These are phyloP conservation scores for Eupeodes luniger DNA, from an alignment of 2,888 invertebrate species.

Conservation along the genomic window DNA sequence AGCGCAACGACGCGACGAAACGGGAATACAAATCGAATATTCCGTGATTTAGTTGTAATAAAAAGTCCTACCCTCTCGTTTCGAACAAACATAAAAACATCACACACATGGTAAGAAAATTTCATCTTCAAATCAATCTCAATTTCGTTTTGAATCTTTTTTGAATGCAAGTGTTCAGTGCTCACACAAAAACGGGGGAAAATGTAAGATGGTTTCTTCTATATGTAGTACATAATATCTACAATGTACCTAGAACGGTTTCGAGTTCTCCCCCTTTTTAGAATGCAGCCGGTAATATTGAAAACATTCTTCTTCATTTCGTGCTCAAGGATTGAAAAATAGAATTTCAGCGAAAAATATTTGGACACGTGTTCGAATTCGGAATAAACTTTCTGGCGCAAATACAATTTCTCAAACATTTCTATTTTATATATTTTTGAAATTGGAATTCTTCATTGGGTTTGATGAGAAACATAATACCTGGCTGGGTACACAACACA, in stretches of 20 bases:
- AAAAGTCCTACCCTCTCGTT: conserved; percentile 32
- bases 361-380: conserved; percentile 75
- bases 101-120: conserved; percentile 65
- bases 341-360: conserved; percentile 65
- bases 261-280: conserved; percentile 56
- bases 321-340: conserved; percentile 71
- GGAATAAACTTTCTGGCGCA: conserved; percentile 51
- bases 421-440: conserved; percentile 50
- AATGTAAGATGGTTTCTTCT: background rate
- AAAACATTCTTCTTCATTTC: conserved; percentile 44
- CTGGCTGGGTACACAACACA: background rate
- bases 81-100: conserved; percentile 18
- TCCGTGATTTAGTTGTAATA: conserved; percentile 60
- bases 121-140: conserved; percentile 47
- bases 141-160: conserved; percentile 51
- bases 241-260: background rate
- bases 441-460: conserved; percentile 57
- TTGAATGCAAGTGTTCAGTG: conserved; percentile 50
- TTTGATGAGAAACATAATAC: conserved; percentile 11
- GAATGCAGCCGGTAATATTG: background rate
- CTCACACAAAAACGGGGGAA: conserved; percentile 25
- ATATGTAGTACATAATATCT: background rate
- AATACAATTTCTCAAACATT: conserved; percentile 42
- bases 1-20: background rate
- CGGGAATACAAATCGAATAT: conserved; percentile 60